A percentile compares a stretch with the other conserved stretches of the same genome.
These are phyloP conservation scores for Lepus americanus DNA, from an alignment of 2,113 vertebrate species.

Conservation along the genomic window DNA sequence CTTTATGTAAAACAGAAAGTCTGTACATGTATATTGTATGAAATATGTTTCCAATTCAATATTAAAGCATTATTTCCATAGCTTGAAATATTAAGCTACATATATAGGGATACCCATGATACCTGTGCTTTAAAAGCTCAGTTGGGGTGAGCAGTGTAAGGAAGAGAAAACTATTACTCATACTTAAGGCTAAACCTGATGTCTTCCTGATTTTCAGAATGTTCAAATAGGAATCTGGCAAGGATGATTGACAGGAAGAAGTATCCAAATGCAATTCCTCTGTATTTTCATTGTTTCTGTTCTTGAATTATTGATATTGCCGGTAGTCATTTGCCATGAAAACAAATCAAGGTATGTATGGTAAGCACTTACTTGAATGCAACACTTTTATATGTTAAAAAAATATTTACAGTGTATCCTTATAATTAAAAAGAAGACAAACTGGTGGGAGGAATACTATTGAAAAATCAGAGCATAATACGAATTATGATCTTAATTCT, in stretches of 20 bases:
- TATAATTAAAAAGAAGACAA: slow-evolving; percentile 73
- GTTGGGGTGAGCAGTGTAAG: slow-evolving; percentile 67
- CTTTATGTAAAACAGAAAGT: slow-evolving; percentile 74
- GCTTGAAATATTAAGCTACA: slow-evolving; percentile 67
- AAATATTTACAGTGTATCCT: slow-evolving; percentile 75
- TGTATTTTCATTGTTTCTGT: slow-evolving; percentile 87
- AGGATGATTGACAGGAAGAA: slow-evolving; percentile 86
- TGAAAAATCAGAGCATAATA: slow-evolving; percentile 26
- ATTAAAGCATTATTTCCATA: slow-evolving; percentile 75
- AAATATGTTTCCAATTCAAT: slow-evolving; percentile 79
- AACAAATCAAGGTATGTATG: slow-evolving; percentile 85
- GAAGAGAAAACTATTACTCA: slow-evolving; percentile 78
- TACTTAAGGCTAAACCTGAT: slow-evolving; percentile 72
- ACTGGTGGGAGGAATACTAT: slow-evolving; percentile 8
- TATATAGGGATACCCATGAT: slow-evolving; percentile 55
- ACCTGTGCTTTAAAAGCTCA: slow-evolving; percentile 70
- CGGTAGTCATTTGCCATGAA: slow-evolving; percentile 88
- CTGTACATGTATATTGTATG: slow-evolving; percentile 68
- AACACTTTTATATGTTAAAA: slow-evolving; percentile 77
- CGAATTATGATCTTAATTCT: slow-evolving; percentile 70
- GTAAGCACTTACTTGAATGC: slow-evolving; percentile 72
- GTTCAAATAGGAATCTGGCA: slow-evolving; percentile 81
- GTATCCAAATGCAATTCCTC: slow-evolving; percentile 85
- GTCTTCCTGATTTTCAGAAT: slow-evolving; percentile 82
- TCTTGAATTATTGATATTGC: slow-evolving; percentile 90